Evolutionary conservation across 2,113 vertebrate species (phyloP).

Genomic region (Rhipidura dahli): DNA sequence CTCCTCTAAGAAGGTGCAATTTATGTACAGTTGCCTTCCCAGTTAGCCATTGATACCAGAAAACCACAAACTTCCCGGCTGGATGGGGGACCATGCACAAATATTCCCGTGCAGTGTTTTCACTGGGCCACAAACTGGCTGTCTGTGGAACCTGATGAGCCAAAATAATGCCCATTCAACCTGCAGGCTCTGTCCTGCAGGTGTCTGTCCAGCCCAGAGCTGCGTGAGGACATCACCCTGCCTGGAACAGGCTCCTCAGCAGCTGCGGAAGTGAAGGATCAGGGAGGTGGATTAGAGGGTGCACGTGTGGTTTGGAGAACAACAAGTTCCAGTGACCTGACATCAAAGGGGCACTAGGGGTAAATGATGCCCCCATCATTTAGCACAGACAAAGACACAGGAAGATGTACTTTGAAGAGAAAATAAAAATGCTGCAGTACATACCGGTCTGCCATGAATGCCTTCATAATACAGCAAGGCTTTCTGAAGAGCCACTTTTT

Average conservation of each 20-base stretch:
- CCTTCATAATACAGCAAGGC: slow-evolving; percentile 92
- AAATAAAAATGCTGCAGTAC: slow-evolving; percentile 4
- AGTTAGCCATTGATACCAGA: neutral
- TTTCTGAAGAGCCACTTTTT: slow-evolving; percentile 94
- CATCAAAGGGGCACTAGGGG: neutral
- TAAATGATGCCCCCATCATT: neutral
- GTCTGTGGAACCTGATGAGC: neutral
- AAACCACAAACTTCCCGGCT: neutral
- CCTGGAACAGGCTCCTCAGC: neutral
- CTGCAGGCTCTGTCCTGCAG: neutral
- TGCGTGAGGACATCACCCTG: neutral
- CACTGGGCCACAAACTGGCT: neutral
- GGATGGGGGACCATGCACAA: neutral
- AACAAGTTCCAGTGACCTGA: neutral
- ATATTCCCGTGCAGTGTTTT: neutral
- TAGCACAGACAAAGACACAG: neutral
- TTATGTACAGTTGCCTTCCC: neutral
- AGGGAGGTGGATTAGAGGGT: neutral
- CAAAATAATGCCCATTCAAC: neutral
- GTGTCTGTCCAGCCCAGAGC: neutral
- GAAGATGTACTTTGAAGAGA: neutral
- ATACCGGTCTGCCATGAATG: slow-evolving; percentile 92
- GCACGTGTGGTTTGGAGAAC: neutral
- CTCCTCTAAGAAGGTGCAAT: neutral
- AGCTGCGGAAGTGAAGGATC: neutral